Conservation (phyloP, 2,888 invertebrate species). For the Caenorhabditis drosophilae region DNA sequence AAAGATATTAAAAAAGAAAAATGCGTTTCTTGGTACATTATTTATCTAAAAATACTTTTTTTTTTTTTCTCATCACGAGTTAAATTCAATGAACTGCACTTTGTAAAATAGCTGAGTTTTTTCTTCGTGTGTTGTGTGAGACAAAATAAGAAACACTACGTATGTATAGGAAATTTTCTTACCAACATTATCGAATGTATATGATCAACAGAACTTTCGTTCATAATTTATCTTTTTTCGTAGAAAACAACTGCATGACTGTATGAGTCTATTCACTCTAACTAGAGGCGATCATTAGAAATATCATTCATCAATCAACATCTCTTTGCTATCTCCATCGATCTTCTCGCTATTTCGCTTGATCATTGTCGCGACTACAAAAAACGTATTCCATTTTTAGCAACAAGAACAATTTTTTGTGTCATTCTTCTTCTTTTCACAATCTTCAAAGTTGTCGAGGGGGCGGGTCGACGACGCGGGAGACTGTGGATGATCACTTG, state of each 20-base stretch:
- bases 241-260: not conserved
- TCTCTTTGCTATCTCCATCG: constrained; percentile 10
- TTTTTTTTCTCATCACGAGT: too few species aligned
- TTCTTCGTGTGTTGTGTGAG: too few species aligned
- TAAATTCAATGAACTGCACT: too few species aligned
- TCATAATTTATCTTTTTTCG: too few species aligned
- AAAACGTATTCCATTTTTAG: constrained; percentile 8
- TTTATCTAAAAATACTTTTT: too few species aligned
- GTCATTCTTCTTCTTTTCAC: not conserved
- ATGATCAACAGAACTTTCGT: too few species aligned
- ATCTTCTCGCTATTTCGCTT: constrained; percentile 11
- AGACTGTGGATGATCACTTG: constrained; percentile 1
- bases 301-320: constrained; percentile 31
- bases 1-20: too few species aligned
- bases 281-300: constrained; percentile 37
- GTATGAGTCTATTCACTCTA: constrained; percentile 14
- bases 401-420: constrained; percentile 4
- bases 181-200: too few species aligned
- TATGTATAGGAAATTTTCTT: too few species aligned
- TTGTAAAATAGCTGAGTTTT: too few species aligned
- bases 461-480: constrained; percentile 21
- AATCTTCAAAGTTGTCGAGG: constrained; percentile 17
- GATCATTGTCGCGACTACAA: constrained; percentile 13
- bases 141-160: too few species aligned
- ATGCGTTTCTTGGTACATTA: too few species aligned